Base-by-base conservation (phyloP, 2,113 vertebrate genomes). In the Australoheros scitulus region DNA sequence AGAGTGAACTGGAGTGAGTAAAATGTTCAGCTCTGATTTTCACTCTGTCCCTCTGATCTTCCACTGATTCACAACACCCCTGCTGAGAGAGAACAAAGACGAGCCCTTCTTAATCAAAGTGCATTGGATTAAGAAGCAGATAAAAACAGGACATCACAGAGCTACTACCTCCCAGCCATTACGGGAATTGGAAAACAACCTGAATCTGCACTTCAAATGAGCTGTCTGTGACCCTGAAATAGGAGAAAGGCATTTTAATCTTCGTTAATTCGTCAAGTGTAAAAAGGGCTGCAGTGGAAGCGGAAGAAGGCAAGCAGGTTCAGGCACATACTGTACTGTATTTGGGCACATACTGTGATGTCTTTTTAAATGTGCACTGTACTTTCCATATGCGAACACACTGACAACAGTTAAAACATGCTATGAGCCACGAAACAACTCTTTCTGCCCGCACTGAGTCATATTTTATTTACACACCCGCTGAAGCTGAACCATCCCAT, bases 1-100 rank as follows among this genome's bases (percentile, higher is more conserved):
- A 79, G 85, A 88, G 83, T 89, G 89, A 90, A 93, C 24, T 90
- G 90, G 83, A 92, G 86, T 93, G 93, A 91, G 89, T 81, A 80
- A 94, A 93, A 92, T 90, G 90, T 84, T 92, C 82, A 79, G 77
- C 76, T 89, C 76, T 3, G 10, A 50, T 24, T 70, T 50, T 70
- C 41, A 70, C 64, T 70, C 79, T 20, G 72, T 87, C 75, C 89
- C 76, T 93, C 91, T 95, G 94, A 94, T 95, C 93, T 93, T 75
- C 70, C 79, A 81, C 58, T 24, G 11, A 87, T 85, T 89, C 63
- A 90, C n/a, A 38, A 87, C 80, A 64, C 82, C 29, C 88, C 90
- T 76, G 88, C 84, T 83, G 94, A 88, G 92, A 89, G 82, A 94
- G 92, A 96, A 94, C 92, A 94, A 90, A 95, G 93, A 87, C 61